A percentile compares a stretch with the other conserved stretches of the same genome.
phyloP scores from a whole-genome alignment of 2,797 vertebrate species.

The Sylvia borin region DNA sequence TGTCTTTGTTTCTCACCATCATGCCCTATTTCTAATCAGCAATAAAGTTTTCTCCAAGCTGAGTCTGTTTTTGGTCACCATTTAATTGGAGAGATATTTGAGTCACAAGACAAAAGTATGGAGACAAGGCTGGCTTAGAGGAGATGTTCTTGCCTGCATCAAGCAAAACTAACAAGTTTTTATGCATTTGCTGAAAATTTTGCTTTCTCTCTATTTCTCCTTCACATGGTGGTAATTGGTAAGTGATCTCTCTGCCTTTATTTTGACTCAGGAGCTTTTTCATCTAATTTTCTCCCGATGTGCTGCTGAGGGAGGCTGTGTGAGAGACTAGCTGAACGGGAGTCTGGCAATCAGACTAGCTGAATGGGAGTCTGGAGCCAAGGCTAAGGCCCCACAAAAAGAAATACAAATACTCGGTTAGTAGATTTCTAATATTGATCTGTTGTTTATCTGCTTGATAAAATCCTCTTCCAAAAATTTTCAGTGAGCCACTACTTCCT shows the following conservation, averaged over 20 bases:
- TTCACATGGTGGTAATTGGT: neutral
- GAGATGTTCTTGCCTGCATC: neutral
- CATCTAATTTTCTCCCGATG: neutral
- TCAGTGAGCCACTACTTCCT: neutral
- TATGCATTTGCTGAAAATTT: neutral
- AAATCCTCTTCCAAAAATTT: neutral
- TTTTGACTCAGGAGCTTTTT: neutral
- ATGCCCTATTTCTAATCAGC: neutral
- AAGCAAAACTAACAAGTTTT: neutral
- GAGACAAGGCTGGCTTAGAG: neutral
- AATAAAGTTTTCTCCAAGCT: neutral
- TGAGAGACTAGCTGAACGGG: neutral
- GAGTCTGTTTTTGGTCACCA: neutral
- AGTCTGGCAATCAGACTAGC: neutral
- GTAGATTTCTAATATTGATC: neutral
- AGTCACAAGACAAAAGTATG: neutral
- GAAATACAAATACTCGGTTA: neutral
- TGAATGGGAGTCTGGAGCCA: neutral
- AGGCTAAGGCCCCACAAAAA: neutral
- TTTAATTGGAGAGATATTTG: neutral
- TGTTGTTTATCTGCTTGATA: neutral
- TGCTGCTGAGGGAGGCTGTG: neutral
- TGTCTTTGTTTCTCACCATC: neutral
- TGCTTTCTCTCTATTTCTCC: neutral
- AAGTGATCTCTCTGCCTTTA: neutral